A percentile compares a stretch with the other conserved stretches of the same genome.
These are phyloP conservation scores for Hormaphis cornu DNA, from an alignment of 1,140 invertebrate genomes.

Conservation along the genomic window DNA sequence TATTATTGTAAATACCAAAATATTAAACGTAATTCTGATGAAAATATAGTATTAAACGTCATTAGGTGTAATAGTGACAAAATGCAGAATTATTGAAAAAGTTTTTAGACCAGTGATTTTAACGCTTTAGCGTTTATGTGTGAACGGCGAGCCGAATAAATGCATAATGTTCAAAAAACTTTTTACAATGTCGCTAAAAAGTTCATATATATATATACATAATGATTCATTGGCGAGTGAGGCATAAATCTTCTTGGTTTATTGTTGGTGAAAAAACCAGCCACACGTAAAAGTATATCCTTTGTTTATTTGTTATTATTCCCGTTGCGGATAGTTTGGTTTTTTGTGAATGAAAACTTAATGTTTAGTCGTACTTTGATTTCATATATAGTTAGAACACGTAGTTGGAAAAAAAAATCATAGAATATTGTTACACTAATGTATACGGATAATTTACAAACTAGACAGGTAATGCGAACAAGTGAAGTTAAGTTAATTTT, in stretches of 20 bases:
- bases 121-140: not conserved
- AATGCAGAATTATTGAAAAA: not conserved
- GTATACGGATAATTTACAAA: too few species aligned
- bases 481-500: too few species aligned
- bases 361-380: too few species aligned
- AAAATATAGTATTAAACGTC: too few species aligned
- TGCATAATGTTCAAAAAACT: not conserved
- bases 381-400: too few species aligned
- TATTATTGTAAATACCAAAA: too few species aligned
- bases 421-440: too few species aligned
- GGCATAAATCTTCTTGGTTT: not conserved
- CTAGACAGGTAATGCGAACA: too few species aligned
- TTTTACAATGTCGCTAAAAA: not conserved
- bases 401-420: too few species aligned
- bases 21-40: too few species aligned
- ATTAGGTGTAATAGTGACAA: too few species aligned
- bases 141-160: not conserved
- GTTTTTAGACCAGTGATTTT: constrained; percentile 3
- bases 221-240: constrained; percentile 7
- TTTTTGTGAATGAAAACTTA: too few species aligned
- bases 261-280: not conserved
- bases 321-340: not conserved
- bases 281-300: not conserved
- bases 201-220: not conserved
- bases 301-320: not conserved